Base-by-base conservation (phyloP, 2,888 invertebrate species). In the Ophion slaviceki region DNA sequence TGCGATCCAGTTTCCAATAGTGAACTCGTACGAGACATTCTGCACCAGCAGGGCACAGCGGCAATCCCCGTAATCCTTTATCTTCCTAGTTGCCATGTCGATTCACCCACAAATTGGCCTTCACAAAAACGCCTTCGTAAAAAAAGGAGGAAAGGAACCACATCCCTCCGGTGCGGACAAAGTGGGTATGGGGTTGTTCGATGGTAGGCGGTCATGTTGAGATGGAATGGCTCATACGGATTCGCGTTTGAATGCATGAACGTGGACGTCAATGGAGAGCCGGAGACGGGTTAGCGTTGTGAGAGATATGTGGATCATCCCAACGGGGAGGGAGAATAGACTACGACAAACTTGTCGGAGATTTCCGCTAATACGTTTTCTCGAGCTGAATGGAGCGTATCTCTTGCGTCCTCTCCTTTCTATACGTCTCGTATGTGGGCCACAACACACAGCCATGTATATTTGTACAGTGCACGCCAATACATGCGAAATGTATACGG, bases 301-400 rank as follows among this genome's bases (percentile, higher is more conserved):
- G 28, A 36, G 57, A 80, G 79, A 80, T 76, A 82, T 82, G 71
- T 82, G 82, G 85, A 85, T 82, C 76, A 80, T 85, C 82, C 85
- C 28, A 72, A 28, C 28, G 32, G 57, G 36, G 20, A 57, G 68
- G 14, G 64, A 61, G 20, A 66, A 24, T 59, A 68, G 61, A 67
- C 45, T 74, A 75, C 71, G 76, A 64, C 62, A 74, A 82, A 82
- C 82, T 85, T 85, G 85, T 82, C 79, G 80, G 82, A 85, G 82
- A 85, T 85, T 85, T 85, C 85, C 85, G 85, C 82, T 85, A 85
- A 85, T 85, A 82, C 79, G 85, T 82, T 85, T 85, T 85, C 82
- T 80, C 80, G 79, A 62, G 72, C 67, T 85, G 82, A 85, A 85
- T 85, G 72, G 81, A 81, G 79, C 79, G 78, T 85, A 82, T 85